Conservation (phyloP, 2,113 vertebrate genomes). For the Gopherus evgoodei region DNA sequence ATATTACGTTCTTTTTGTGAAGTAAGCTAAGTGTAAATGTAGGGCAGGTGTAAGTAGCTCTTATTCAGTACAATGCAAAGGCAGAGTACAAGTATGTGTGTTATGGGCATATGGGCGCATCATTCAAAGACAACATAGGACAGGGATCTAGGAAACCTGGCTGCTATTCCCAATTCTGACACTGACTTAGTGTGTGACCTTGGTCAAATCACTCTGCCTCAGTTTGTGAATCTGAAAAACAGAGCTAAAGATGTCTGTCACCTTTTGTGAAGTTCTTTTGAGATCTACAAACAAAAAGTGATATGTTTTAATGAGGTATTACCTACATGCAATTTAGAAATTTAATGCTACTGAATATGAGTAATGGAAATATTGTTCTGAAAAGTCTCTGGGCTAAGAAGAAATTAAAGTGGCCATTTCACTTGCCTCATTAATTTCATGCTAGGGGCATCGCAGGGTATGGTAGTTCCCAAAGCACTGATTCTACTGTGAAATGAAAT, state of each 20-base stretch:
- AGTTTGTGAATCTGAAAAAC: not conserved
- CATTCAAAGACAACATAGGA: not conserved
- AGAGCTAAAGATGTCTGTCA: not conserved
- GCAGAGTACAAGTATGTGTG: not conserved
- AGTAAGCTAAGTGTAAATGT: not conserved
- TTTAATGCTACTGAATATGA: not conserved
- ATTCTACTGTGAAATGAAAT: slow-evolving; percentile 30
- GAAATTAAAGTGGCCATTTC: not conserved
- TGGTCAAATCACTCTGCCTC: not conserved
- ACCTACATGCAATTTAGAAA: not conserved
- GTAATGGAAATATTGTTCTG: not conserved
- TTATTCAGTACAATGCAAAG: not conserved
- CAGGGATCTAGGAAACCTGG: not conserved
- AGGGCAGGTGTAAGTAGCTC: not conserved
- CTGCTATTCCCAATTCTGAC: not conserved
- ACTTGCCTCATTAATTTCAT: not conserved
- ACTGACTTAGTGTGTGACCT: not conserved
- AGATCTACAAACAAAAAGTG: not conserved
- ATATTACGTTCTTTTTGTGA: not conserved
- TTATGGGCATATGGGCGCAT: not conserved
- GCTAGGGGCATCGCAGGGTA: not conserved
- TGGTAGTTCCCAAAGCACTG: not conserved
- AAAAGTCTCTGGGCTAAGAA: slow-evolving; percentile 7
- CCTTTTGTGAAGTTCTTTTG: not conserved
- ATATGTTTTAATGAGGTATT: slow-evolving; percentile 14